These are phyloP conservation scores for Ambastaia sidthimunki DNA, from an alignment of 2,797 vertebrate genomes.

Conservation along the genomic window DNA sequence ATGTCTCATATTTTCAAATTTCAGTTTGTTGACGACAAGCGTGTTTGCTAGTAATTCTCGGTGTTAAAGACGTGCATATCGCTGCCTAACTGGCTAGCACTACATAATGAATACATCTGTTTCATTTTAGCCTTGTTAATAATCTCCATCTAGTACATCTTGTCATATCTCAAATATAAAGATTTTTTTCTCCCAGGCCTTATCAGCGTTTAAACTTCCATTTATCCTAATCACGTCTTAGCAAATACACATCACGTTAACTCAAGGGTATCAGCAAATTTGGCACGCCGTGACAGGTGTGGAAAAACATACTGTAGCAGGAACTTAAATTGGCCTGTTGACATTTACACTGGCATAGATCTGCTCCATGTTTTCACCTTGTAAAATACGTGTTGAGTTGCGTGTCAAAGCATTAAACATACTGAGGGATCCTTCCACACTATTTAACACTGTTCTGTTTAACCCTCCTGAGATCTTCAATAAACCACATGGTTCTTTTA, in stretches of 20 bases:
- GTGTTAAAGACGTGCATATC: not conserved
- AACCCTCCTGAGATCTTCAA: conserved; percentile 23
- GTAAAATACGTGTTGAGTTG: conserved; percentile 16
- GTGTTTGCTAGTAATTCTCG: not conserved
- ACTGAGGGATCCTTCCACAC: conserved; percentile 24
- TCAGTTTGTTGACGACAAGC: not conserved
- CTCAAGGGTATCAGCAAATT: conserved; percentile 3
- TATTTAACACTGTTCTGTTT: conserved; percentile 27
- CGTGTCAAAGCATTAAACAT: not conserved
- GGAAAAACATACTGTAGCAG: conserved; percentile 1
- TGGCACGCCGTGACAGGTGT: conserved; percentile 24
- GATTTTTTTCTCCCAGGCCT: not conserved
- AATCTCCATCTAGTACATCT: conserved; percentile 12
- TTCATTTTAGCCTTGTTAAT: conserved; percentile 1
- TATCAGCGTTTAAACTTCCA: conserved; percentile 12
- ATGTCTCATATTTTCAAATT: not conserved
- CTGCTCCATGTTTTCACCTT: conserved; percentile 13
- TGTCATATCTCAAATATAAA: conserved; percentile 15
- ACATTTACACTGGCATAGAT: conserved; percentile 13
- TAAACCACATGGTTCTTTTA: conserved; percentile 40
- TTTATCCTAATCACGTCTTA: conserved; percentile 6
- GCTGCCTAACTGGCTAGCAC: not conserved
- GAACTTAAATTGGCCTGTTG: conserved; percentile 12
- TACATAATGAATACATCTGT: not conserved
- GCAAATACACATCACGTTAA: conserved; percentile 12